Base-by-base conservation (phyloP, 37 sponge, comb jelly and placozoan genomes). In the Eunapius fragilis region DNA sequence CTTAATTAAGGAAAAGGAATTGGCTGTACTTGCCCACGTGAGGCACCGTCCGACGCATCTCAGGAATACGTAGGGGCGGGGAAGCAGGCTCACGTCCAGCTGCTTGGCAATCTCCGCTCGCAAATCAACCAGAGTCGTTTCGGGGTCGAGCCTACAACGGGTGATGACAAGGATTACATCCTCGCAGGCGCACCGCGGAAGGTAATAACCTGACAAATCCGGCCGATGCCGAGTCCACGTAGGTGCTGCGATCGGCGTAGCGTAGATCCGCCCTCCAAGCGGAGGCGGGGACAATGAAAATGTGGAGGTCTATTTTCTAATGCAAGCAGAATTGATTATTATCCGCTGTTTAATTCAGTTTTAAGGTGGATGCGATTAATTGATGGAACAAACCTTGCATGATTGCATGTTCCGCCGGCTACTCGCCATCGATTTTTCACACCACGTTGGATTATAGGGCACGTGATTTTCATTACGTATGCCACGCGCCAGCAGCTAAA, bases 171-270 rank as follows among this genome's bases (percentile, higher is more conserved):
- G n/a, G 25, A 5, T 2, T 81, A 81, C 26, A 2, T 9, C 68
- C 27, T 24, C 7, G 80, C 68, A 47, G 3, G 19, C 80, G 58
- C 26, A 72, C 31, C 73, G 25, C 31, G 73, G 27, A 33, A 72
- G 31, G 27, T 32, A 70, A 32, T 5, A 36, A 92, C 92, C 92
- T 87, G 27, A 87, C 81, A 45, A 92, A 92, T 30, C 93, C 93
- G 19, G 82, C 81, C 24, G 93, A 92, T 9, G 88, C 50, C 0
- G 93, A 84, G 31, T 84, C 74, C 14, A 77, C 14, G 70, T 89
- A 92, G 0, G 74, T 69, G 68, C 69, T 85, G 72, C 74, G 70
- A 83, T 88, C 85, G 2, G 89, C 82, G n/a, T 75, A 81, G 9
- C 93, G 68, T 0, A 92, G 79, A 31, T 87, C 90, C 1, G 84